phyloP scores from a whole-genome alignment of 2,113 vertebrate genomes.

The Eolophus roseicapilla region DNA sequence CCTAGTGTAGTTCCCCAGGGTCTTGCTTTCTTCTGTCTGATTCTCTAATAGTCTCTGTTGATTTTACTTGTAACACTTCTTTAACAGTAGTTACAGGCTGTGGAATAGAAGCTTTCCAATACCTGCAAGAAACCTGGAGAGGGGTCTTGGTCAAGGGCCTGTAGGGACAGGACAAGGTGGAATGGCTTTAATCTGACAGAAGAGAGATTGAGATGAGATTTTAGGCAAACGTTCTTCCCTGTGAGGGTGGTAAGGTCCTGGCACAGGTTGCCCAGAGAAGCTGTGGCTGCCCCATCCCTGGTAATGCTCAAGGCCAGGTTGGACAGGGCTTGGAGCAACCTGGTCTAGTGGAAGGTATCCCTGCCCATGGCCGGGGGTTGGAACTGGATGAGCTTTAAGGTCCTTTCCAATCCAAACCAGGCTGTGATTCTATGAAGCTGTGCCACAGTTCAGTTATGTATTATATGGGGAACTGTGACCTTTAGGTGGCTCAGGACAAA shows the following conservation, averaged over 20 bases:
- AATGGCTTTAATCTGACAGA: background rate
- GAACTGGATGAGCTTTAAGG: background rate
- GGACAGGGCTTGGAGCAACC: background rate
- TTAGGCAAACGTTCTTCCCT: background rate
- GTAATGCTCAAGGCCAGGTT: background rate
- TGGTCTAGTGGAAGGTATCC: background rate
- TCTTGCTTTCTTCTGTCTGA: accelerated
- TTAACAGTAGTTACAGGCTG: background rate
- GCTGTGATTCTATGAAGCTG: background rate
- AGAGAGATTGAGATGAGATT: background rate
- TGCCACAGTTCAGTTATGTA: background rate
- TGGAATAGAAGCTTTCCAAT: background rate
- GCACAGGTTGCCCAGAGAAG: background rate
- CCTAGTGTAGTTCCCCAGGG: background rate
- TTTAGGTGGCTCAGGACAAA: background rate
- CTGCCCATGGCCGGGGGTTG: background rate
- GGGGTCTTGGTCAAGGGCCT: background rate
- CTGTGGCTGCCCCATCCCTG: background rate
- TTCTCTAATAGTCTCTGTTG: background rate
- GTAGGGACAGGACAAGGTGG: background rate
- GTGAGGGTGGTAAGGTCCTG: background rate
- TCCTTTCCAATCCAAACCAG: background rate
- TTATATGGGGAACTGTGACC: background rate
- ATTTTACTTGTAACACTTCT: background rate
- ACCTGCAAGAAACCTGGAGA: background rate